Evolutionary conservation across 2,797 vertebrate genomes (phyloP).

Genomic region (Acestrorhynchus altus): DNA sequence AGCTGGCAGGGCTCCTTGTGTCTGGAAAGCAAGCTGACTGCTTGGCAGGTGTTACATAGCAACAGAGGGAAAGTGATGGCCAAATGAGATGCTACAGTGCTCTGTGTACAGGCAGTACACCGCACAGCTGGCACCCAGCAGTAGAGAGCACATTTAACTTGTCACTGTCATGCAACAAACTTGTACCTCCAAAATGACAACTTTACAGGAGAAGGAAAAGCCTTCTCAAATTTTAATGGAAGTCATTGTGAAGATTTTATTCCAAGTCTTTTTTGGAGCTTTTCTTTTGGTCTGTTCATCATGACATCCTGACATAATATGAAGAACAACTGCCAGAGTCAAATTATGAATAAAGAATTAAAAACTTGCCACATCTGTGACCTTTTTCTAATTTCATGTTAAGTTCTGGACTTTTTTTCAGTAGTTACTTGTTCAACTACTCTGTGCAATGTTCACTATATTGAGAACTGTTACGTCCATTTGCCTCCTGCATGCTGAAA

Average conservation of each 20-base stretch:
- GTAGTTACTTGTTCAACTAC: conserved; percentile 4
- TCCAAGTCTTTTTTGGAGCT: too few species aligned
- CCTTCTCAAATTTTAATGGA: too few species aligned
- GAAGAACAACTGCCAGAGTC: too few species aligned
- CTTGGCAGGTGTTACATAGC: conserved; percentile 1
- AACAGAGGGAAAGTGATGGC: neutral
- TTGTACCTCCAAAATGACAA: too few species aligned
- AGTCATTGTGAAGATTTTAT: too few species aligned
- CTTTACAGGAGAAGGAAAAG: too few species aligned
- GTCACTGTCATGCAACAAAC: too few species aligned
- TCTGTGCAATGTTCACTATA: conserved; percentile 41
- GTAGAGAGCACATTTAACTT: neutral
- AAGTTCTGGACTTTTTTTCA: conserved; percentile 20
- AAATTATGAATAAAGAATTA: too few species aligned
- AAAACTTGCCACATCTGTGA: neutral
- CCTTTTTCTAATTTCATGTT: neutral
- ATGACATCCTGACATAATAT: too few species aligned
- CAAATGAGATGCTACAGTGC: conserved; percentile 14
- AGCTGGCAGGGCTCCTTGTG: neutral
- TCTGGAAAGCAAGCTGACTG: neutral
- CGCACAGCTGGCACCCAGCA: neutral
- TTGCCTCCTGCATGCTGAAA: conserved; percentile 51
- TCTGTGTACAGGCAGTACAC: neutral
- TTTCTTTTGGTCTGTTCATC: too few species aligned
- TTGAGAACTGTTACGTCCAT: conserved; percentile 49